These are phyloP conservation scores for Zygogramma bicolorata DNA, from an alignment of 2,888 invertebrate species.

Conservation along the genomic window DNA sequence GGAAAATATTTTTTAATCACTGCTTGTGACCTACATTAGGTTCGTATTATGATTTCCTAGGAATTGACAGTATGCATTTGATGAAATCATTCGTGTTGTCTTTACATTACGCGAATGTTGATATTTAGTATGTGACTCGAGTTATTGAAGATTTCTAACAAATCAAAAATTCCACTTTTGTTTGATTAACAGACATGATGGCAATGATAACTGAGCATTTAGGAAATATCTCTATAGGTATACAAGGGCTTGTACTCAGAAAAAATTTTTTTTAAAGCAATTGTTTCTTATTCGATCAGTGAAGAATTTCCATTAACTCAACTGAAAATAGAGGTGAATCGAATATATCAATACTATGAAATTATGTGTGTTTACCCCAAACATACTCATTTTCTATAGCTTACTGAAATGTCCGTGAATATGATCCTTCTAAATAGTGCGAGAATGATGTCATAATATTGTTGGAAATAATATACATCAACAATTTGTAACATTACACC, in stretches of 20 bases:
- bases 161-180: no score
- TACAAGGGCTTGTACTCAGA: no score
- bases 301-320: no score
- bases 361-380: no score
- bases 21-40: conserved; percentile 25
- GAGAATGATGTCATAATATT: neutral
- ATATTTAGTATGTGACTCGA: neutral
- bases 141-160: neutral
- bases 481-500: conserved; percentile 15
- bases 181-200: no score
- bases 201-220: no score
- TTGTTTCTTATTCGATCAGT: no score
- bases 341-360: no score
- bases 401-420: neutral
- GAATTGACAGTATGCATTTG: neutral
- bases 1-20: conserved; percentile 30
- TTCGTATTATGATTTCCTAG: neutral
- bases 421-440: no score
- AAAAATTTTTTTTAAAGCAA: no score
- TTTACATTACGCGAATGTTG: neutral
- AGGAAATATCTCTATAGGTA: no score
- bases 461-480: neutral
- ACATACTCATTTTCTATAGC: neutral
- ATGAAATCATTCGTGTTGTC: neutral
- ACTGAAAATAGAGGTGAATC: no score